A percentile compares a stretch with the other conserved stretches of the same genome.
Evolutionary conservation across 2,797 vertebrate genomes (phyloP).

Genomic region (Chaetophractus vellerosus): DNA sequence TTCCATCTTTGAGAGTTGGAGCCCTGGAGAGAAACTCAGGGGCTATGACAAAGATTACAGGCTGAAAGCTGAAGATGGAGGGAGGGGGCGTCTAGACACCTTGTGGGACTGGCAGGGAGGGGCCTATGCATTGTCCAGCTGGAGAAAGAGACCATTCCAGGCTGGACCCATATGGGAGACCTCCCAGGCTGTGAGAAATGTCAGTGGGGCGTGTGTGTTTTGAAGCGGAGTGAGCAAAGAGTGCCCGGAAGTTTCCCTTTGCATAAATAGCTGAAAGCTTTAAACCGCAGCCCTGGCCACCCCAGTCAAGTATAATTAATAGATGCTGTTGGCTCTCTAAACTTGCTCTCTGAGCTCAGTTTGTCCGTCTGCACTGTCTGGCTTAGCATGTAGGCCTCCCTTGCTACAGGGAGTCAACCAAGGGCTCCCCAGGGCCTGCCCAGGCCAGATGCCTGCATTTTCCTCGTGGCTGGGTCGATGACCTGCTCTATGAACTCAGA

Average conservation of each 20-base stretch:
- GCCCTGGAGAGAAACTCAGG: neutral
- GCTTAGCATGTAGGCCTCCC: accelerated
- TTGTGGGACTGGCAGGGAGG: neutral
- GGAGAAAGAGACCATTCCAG: neutral
- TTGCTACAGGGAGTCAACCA: neutral
- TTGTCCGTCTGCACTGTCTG: too few species aligned
- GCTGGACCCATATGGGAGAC: neutral
- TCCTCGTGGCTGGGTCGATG: neutral
- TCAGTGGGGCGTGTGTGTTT: neutral
- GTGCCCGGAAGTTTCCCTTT: neutral
- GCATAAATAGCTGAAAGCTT: neutral
- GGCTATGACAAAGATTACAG: too few species aligned
- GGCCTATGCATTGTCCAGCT: neutral
- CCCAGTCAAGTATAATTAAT: neutral
- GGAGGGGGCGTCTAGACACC: neutral
- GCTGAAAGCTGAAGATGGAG: neutral
- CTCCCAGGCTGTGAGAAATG: neutral
- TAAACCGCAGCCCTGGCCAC: neutral
- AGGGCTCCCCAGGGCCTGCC: neutral
- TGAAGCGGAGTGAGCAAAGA: neutral
- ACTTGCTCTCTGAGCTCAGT: neutral
- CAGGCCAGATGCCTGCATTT: accelerated
- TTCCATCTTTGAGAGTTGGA: neutral
- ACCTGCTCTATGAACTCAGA: neutral
- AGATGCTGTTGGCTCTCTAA: neutral